A percentile compares a stretch with the other conserved stretches of the same genome.
These are phyloP conservation scores for Tyrannus savana DNA, from an alignment of 2,113 vertebrate genomes.

Conservation along the genomic window DNA sequence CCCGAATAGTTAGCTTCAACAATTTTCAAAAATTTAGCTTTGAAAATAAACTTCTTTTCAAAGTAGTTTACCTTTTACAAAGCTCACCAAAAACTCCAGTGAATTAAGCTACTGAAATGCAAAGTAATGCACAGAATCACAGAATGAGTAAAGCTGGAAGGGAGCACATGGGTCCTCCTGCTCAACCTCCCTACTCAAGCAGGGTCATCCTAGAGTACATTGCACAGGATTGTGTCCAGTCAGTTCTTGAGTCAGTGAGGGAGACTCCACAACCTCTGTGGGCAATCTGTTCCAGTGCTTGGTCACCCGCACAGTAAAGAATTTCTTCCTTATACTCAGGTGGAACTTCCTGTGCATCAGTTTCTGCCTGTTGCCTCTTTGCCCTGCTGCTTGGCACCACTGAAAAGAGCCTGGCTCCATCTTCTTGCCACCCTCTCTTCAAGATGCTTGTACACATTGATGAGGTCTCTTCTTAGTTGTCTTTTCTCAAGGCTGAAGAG, in stretches of 20 bases:
- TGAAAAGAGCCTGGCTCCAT: accelerated
- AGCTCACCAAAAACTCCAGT: background rate
- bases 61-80: background rate
- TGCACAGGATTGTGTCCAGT: background rate
- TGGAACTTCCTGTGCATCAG: background rate
- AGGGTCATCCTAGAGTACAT: background rate
- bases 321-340: background rate
- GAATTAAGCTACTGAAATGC: background rate
- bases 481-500: background rate
- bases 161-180: background rate
- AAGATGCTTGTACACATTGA: background rate
- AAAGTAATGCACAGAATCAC: background rate
- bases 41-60: background rate
- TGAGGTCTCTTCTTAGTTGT: background rate
- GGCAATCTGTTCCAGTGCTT: background rate
- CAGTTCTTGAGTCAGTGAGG: background rate
- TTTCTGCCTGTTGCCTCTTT: background rate
- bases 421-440: background rate
- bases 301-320: background rate
- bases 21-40: background rate
- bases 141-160: background rate
- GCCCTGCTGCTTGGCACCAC: background rate
- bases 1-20: background rate
- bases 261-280: background rate
- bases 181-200: background rate